Conservation (phyloP, 2,113 vertebrate genomes). For the Limanda limanda region DNA sequence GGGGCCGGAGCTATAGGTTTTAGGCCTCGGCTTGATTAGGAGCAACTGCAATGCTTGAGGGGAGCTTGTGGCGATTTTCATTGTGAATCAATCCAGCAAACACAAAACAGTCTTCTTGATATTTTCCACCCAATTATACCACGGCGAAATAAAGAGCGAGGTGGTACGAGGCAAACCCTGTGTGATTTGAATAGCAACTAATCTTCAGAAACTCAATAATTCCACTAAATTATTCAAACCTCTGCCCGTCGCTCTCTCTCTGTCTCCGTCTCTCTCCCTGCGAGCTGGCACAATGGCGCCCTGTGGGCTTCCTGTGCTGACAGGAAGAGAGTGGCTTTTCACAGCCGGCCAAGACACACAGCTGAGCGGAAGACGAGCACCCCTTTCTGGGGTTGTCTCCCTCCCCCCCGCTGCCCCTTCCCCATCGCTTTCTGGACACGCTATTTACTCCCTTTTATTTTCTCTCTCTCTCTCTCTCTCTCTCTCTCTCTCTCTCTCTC, state of each 20-base stretch:
- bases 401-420: constrained; percentile 14
- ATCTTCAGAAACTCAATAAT: constrained; percentile 52
- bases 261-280: constrained; percentile 30
- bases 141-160: not conserved
- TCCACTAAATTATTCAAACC: constrained; percentile 64
- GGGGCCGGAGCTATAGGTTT: not conserved
- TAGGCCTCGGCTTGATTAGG: not conserved
- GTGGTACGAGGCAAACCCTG: constrained; percentile 5
- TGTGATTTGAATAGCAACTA: constrained; percentile 35
- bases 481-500: not conserved
- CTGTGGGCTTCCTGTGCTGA: constrained; percentile 77
- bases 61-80: constrained; percentile 16
- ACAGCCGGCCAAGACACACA: constrained; percentile 80
- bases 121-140: not conserved
- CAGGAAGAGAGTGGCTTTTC: constrained; percentile 82
- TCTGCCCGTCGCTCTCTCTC: constrained; percentile 34
- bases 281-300: constrained; percentile 70
- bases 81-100: constrained; percentile 28
- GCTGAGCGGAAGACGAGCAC: constrained; percentile 80
- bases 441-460: constrained; percentile 7
- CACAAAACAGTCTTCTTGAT: not conserved
- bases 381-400: constrained; percentile 61
- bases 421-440: constrained; percentile 34
- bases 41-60: constrained; percentile 8
- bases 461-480: not conserved